Evolutionary conservation across 2,113 vertebrate genomes (phyloP).

Genomic region (Petaurus breviceps): DNA sequence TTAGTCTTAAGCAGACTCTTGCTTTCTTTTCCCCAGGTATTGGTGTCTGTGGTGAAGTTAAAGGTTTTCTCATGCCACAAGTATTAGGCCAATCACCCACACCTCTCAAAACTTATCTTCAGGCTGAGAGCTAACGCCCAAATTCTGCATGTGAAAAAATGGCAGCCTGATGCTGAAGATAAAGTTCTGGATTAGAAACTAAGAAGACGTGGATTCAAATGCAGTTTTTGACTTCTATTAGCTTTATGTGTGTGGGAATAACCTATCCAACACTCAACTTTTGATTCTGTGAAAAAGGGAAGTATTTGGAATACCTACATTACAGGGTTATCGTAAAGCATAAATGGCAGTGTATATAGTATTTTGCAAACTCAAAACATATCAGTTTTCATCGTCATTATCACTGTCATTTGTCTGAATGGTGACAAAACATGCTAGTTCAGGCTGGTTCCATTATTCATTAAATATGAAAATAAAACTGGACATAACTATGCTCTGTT

Average conservation of each 20-base stretch:
- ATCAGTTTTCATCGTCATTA: background rate
- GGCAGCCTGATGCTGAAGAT: background rate
- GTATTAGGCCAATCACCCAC: background rate
- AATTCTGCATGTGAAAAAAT: background rate
- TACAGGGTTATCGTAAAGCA: background rate
- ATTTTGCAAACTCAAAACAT: background rate
- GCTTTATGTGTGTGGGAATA: background rate
- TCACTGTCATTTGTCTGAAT: background rate
- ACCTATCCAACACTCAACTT: background rate
- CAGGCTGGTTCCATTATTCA: background rate
- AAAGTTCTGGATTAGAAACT: background rate
- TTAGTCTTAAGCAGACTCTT: background rate
- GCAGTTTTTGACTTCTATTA: background rate
- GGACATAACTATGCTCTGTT: background rate
- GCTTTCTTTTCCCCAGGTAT: background rate
- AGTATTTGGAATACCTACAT: background rate
- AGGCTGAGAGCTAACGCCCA: background rate
- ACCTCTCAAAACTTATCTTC: background rate
- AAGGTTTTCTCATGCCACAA: background rate
- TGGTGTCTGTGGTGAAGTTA: background rate
- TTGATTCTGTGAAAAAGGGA: background rate
- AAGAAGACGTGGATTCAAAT: background rate
- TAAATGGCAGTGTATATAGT: background rate
- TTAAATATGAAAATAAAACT: background rate
- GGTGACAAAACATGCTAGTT: too few species aligned